Evolutionary conservation across 2,797 vertebrate species (phyloP).

Genomic region (Tenualosa thibaudeaui): DNA sequence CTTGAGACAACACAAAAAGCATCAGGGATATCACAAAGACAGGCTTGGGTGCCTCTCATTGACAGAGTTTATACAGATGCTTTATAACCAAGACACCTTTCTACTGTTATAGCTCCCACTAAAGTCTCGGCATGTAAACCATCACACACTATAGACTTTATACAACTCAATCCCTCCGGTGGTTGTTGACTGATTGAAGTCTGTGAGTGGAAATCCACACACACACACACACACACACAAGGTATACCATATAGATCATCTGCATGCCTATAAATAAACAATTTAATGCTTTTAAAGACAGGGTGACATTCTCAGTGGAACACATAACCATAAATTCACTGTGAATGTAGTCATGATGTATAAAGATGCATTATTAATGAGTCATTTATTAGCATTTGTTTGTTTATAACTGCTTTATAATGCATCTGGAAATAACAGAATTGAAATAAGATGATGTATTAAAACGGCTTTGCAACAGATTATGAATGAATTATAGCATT

Average conservation of each 20-base stretch:
- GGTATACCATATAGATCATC: background rate
- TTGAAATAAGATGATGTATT: background rate
- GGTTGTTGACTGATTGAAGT: background rate
- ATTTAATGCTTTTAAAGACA: background rate
- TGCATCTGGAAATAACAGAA: background rate
- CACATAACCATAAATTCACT: background rate
- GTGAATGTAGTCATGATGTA: background rate
- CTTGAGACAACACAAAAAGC: background rate
- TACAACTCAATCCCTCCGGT: background rate
- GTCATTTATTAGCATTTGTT: background rate
- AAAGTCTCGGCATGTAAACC: background rate
- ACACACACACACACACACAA: background rate
- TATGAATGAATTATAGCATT: background rate
- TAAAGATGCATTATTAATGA: background rate
- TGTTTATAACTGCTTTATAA: background rate
- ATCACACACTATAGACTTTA: background rate
- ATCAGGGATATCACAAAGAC: conserved; percentile 42
- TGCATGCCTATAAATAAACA: background rate
- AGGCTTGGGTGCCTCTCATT: background rate
- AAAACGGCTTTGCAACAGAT: background rate
- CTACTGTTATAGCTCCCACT: background rate
- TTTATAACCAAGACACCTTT: background rate
- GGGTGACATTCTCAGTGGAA: background rate
- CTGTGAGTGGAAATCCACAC: background rate
- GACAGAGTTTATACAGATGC: background rate